Percentiles rank a stretch among this genome's conserved stretches.
These are phyloP conservation scores for Lates calcarifer DNA, from an alignment of 2,113 vertebrate genomes.

Conservation along the genomic window DNA sequence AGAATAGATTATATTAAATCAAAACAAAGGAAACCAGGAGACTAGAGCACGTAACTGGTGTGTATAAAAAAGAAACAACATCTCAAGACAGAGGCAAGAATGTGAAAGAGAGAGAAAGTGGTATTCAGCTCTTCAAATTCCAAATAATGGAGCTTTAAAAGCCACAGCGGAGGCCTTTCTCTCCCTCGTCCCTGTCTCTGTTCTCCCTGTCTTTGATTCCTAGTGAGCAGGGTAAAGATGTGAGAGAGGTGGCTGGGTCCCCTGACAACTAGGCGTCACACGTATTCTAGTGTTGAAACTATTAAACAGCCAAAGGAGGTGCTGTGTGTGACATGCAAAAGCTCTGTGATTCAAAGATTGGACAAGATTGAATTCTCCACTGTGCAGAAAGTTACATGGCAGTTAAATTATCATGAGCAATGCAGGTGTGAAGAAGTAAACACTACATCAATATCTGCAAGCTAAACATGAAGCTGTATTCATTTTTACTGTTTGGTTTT, in stretches of 20 bases:
- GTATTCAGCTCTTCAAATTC: conserved; percentile 31
- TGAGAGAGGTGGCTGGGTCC: conserved; percentile 69
- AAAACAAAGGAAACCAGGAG: conserved; percentile 56
- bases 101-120: background rate
- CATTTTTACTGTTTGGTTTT: too few relatives aligned
- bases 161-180: conserved; percentile 36
- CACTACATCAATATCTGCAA: too few relatives aligned
- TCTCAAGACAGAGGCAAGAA: background rate
- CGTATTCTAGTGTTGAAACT: conserved; percentile 82
- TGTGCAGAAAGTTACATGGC: background rate
- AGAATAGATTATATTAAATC: conserved; percentile 77
- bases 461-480: too few relatives aligned
- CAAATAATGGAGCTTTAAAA: conserved; percentile 38
- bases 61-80: background rate
- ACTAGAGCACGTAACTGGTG: background rate
- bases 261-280: conserved; percentile 78
- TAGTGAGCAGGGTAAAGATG: conserved; percentile 37
- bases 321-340: background rate
- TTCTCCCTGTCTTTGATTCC: conserved; percentile 80
- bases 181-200: conserved; percentile 16
- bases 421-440: background rate
- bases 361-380: background rate
- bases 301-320: conserved; percentile 77
- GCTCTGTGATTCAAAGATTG: background rate
- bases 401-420: background rate